phyloP scores from a whole-genome alignment of 2,797 vertebrate genomes.

The Crax fasciolata region DNA sequence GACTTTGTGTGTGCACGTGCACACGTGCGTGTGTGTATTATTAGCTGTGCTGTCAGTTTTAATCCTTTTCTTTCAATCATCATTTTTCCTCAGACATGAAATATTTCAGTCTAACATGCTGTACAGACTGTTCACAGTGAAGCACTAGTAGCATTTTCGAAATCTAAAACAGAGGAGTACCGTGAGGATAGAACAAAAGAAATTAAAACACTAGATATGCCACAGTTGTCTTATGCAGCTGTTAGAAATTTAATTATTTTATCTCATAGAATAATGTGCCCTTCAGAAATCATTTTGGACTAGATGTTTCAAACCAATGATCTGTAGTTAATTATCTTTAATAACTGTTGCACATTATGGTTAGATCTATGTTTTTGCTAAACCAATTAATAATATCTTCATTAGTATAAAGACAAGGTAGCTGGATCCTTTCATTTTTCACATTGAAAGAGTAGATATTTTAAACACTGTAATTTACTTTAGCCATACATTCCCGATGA shows the following conservation, averaged over 20 bases:
- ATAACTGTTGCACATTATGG: conserved; percentile 91
- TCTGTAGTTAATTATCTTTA: conserved; percentile 92
- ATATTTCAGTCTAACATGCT: conserved; percentile 80
- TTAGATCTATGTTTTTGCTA: conserved; percentile 91
- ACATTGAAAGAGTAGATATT: conserved; percentile 89
- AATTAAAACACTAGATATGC: conserved; percentile 86
- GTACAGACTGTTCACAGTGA: conserved; percentile 77
- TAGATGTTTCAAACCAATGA: conserved; percentile 91
- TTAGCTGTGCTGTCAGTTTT: conserved; percentile 79
- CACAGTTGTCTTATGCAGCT: conserved; percentile 86
- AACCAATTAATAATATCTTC: conserved; percentile 92
- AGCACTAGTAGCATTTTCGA: conserved; percentile 79
- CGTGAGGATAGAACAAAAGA: conserved; percentile 88
- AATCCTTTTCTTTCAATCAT: conserved; percentile 84
- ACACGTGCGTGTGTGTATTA: conserved; percentile 72
- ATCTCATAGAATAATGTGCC: conserved; percentile 90
- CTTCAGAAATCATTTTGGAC: conserved; percentile 91
- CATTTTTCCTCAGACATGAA: conserved; percentile 82
- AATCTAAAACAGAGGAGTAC: conserved; percentile 80
- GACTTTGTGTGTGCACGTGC: conserved; percentile 49
- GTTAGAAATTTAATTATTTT: conserved; percentile 91
- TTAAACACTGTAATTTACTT: conserved; percentile 91
- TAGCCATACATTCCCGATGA: conserved; percentile 86
- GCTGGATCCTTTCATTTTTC: conserved; percentile 89
- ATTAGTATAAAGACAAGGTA: conserved; percentile 91